Base-by-base conservation (phyloP, 2,888 invertebrate species). In the Pandemis cinnamomeana region DNA sequence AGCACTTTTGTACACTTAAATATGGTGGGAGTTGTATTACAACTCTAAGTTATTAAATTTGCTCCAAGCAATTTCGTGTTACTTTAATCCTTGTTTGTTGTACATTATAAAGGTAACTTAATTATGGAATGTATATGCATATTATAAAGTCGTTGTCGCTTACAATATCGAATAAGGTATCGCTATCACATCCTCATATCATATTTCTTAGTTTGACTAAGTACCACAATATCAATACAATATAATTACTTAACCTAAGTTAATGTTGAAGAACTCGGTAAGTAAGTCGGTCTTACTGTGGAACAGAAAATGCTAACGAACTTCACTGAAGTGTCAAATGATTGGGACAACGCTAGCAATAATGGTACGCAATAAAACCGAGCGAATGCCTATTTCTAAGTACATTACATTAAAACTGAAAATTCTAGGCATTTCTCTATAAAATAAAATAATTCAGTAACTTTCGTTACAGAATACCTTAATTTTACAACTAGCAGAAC, bases 151-250 rank as follows among this genome's bases (percentile, higher is more conserved):
- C 68, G 72, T 68, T 64, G 60, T 73, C 73, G 15, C 27, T 70
- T 27, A 71, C 46, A 68, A 68, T 68, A 74, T 70, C 60, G 61
- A 48, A 72, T 63, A 75, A 72, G 66, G 71, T 83, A 83, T 86
- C 84, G 85, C 84, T 84, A 84, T 81, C 82, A 80, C 79, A 80
- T 82, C 82, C 76, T 80, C 85, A 79, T 83, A 63, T 64, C 48
- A 64, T 71, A 78, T 78, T 82, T 72, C 84, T 86, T 87, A 84
- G 80, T 84, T 84, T 84, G 85, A 88, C 87, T 88, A 86, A 85
- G 84, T 86, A 86, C 81, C 80, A 81, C 81, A 79, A 77, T 79
- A 72, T 70, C 64, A 75, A 70, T 78, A 78, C 76, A 79, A 73
- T 79, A 81, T 68, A 73, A 36, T 78, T 75, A 78, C 76, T 79